Percentiles rank a stretch among this genome's conserved stretches.
Evolutionary conservation across 2,113 vertebrate genomes (phyloP).

Genomic region (Holacanthus passer): DNA sequence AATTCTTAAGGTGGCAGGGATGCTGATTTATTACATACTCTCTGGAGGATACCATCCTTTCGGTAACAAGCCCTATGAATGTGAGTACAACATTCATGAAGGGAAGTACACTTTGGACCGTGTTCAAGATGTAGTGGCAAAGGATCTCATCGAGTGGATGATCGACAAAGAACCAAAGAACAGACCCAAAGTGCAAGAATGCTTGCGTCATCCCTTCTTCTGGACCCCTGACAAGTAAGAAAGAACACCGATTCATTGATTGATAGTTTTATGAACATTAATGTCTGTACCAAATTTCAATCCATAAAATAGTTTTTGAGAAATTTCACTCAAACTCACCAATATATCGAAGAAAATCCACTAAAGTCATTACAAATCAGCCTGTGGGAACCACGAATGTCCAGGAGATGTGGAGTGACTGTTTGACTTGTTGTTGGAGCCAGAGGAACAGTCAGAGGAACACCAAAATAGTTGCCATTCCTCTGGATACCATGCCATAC

Average conservation of each 20-base stretch:
- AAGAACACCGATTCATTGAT: background rate
- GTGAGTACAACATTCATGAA: conserved; percentile 43
- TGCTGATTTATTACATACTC: conserved; percentile 79
- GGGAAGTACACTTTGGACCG: conserved; percentile 73
- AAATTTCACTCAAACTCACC: too few relatives aligned
- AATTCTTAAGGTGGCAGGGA: conserved; percentile 75
- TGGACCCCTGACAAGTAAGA: conserved; percentile 56
- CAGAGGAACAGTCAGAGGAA: too few relatives aligned
- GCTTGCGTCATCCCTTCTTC: conserved; percentile 78
- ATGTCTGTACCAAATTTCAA: too few relatives aligned
- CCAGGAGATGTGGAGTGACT: too few relatives aligned
- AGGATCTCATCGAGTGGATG: conserved; percentile 77
- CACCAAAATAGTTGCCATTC: too few relatives aligned
- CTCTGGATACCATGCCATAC: too few relatives aligned
- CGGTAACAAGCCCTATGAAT: background rate
- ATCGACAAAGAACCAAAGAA: conserved; percentile 59
- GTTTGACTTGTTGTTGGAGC: too few relatives aligned
- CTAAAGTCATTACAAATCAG: too few relatives aligned
- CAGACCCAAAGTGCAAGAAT: conserved; percentile 70
- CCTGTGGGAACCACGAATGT: too few relatives aligned
- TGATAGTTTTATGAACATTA: too few relatives aligned
- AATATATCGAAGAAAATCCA: too few relatives aligned
- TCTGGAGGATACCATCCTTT: conserved; percentile 81
- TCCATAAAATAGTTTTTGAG: too few relatives aligned
- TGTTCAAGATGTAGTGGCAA: conserved; percentile 69